Percentiles rank a stretch among this genome's conserved stretches.
These are phyloP conservation scores for Sebastes flavidus DNA, from an alignment of 2,797 vertebrate species.

Conservation along the genomic window DNA sequence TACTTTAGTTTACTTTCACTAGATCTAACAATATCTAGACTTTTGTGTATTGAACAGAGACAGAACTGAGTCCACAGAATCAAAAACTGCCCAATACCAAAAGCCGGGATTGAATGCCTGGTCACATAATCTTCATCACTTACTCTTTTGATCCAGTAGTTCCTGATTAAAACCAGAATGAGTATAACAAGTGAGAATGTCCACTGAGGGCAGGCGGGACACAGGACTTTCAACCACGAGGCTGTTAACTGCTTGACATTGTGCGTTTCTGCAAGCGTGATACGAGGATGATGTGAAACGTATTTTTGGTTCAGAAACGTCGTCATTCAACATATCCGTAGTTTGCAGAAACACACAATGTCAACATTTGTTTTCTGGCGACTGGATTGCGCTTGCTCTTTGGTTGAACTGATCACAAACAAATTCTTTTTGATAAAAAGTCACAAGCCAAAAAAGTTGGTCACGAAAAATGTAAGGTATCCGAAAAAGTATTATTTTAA, in stretches of 20 bases:
- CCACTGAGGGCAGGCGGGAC: neutral
- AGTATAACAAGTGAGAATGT: neutral
- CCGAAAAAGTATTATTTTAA: neutral
- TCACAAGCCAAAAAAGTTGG: neutral
- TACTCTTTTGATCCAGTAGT: neutral
- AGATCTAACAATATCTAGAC: neutral
- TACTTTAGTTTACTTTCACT: constrained; percentile 10
- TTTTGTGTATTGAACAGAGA: neutral
- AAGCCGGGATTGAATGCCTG: neutral
- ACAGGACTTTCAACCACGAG: neutral
- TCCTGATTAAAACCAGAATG: neutral
- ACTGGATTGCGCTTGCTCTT: neutral
- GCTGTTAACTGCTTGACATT: neutral
- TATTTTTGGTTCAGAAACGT: neutral
- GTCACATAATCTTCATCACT: neutral
- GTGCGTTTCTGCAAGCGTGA: neutral
- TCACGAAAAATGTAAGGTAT: neutral
- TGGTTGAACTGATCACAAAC: neutral
- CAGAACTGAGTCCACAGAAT: neutral
- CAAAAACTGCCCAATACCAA: too few species aligned
- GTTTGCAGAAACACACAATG: neutral
- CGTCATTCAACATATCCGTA: too few species aligned
- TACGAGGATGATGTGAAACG: neutral
- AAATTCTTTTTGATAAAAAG: neutral
- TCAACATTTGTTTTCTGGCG: neutral